A percentile compares a stretch with the other conserved stretches of the same genome.
Conservation (phyloP, 2,797 vertebrate genomes). For the Columba guinea region DNA sequence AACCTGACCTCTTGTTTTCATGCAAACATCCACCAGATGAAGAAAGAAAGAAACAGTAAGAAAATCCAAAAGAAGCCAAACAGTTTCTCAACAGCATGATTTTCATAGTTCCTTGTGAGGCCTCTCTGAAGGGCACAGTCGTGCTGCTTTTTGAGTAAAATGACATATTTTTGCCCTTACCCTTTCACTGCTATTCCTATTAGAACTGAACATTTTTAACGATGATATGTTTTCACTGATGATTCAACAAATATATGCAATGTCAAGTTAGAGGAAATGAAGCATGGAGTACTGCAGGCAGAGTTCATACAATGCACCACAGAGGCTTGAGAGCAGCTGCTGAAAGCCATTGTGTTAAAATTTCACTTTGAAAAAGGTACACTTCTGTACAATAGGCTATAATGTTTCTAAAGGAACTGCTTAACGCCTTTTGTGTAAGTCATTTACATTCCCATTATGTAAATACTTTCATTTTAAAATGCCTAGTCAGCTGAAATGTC, state of each 20-base stretch:
- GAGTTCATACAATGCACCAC: not conserved
- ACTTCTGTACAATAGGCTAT: not conserved
- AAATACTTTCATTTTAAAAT: not conserved
- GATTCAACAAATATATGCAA: not conserved
- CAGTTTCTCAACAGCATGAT: not conserved
- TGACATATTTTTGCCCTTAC: not conserved
- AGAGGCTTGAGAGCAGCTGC: constrained; percentile 42
- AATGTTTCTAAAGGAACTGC: not conserved
- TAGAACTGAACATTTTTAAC: constrained; percentile 53
- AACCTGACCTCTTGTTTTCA: constrained; percentile 53
- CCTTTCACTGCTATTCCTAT: constrained; percentile 10
- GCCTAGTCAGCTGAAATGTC: not conserved
- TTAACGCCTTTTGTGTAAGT: constrained; percentile 22
- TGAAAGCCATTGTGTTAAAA: constrained; percentile 36
- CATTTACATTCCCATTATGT: constrained; percentile 25
- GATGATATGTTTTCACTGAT: not conserved
- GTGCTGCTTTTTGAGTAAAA: not conserved
- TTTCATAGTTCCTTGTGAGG: not conserved
- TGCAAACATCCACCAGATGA: not conserved
- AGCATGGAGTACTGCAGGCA: constrained; percentile 2
- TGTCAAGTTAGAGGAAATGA: constrained; percentile 48
- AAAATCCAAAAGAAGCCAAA: constrained; percentile 7
- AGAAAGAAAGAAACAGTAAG: constrained; percentile 1
- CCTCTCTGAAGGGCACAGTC: not conserved
- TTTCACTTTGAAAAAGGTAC: constrained; percentile 37